phyloP scores from a whole-genome alignment of 2,113 vertebrate species.

The Mixornis gularis region DNA sequence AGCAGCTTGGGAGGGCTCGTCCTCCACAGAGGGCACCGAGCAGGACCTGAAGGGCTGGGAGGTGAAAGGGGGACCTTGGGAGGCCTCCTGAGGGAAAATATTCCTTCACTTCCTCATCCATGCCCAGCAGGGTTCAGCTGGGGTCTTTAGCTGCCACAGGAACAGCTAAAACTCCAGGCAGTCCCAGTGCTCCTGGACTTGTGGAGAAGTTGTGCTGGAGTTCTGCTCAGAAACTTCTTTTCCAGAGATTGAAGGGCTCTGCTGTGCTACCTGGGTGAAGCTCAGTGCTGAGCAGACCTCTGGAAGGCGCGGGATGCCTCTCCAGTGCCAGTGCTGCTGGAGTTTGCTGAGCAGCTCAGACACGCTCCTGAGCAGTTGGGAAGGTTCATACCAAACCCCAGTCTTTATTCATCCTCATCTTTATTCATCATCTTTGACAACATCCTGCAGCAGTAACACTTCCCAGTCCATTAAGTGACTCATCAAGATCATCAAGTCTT shows the following conservation, averaged over 20 bases:
- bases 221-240: background rate
- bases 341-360: background rate
- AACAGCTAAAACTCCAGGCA: accelerated
- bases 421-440: background rate
- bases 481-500: background rate
- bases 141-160: background rate
- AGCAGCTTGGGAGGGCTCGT: background rate
- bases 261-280: background rate
- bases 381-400: accelerated
- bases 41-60: background rate
- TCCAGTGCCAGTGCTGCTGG: background rate
- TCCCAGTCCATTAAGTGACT: background rate
- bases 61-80: background rate
- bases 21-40: background rate
- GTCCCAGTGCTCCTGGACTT: background rate
- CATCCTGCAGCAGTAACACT: background rate
- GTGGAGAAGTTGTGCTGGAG: background rate
- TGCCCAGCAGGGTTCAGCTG: background rate
- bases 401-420: background rate
- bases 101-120: accelerated
- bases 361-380: accelerated
- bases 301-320: accelerated
- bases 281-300: background rate
- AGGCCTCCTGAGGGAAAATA: background rate
- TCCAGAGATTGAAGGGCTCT: background rate